Base-by-base conservation (phyloP, 2,797 vertebrate species). In the Sardinella longiceps region DNA sequence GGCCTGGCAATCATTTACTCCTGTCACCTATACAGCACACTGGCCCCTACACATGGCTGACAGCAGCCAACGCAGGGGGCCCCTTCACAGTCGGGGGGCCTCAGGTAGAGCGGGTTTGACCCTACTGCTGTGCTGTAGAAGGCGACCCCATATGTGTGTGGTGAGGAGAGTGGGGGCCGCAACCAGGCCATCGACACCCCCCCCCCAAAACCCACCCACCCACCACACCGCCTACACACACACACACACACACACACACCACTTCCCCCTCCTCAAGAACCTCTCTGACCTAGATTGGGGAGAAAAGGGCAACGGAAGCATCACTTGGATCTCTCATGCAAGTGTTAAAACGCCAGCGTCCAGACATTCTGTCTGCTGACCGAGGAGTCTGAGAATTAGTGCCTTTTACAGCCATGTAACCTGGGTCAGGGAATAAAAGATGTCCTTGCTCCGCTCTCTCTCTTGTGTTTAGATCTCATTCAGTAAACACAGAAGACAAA, bases 381-480 rank as follows among this genome's bases (percentile, higher is more conserved):
- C 37, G 15, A 43, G 7, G 46, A 11, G 66, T n/a, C 66, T 74
- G 23, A 39, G 39, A 5, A 39, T 39, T 74, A 33, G 14, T 37
- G 66, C 33, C 30, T 5, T 33, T 15, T 39, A 18, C 33, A 74
- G 66, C 70, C 20, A 23, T 43, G 18, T 39, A 43, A 33, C 70
- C 70, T 23, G 23, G 4, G 51, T 20, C 20, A 23, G 51, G 18
- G 7, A 74, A 30, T 5, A 20, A 1, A 20, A 37, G 70, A 37
- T 77, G 37, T 77, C 66, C 66, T 28, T 23, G 15, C 18, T 77
- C 70, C 70, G 43, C 70, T 77, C 33, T 43, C 70, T 77, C 33
- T 43, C 70, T 37, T 77, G 33, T 77, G 70, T 77, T 43, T 77
- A 77, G 33, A 33, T 77, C 33, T 39, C 70, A 77, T 39, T 77